These are phyloP conservation scores for Sebastes nivosus DNA, from an alignment of 2,797 vertebrate genomes.

Conservation along the genomic window DNA sequence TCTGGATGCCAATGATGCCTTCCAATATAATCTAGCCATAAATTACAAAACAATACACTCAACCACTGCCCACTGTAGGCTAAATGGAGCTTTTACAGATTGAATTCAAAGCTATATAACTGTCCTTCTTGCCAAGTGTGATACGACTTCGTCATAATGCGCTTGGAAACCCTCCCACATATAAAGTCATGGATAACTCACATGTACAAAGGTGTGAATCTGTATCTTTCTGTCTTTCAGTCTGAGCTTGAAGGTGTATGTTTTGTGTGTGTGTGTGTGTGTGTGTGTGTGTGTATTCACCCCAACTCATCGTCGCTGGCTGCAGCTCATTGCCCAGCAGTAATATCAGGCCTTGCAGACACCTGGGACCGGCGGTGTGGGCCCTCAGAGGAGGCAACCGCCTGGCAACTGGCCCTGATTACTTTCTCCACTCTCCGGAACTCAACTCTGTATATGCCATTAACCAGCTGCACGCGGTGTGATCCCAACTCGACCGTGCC, in stretches of 20 bases:
- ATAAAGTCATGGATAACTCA: constrained; percentile 6
- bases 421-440: constrained; percentile 83
- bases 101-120: constrained; percentile 20
- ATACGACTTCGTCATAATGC: constrained; percentile 24
- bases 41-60: constrained; percentile 58
- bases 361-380: constrained; percentile 79
- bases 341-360: constrained; percentile 77
- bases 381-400: constrained; percentile 72
- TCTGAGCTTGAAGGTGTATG: not conserved
- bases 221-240: not conserved
- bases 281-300: not conserved
- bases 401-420: constrained; percentile 81
- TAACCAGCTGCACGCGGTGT: constrained; percentile 71
- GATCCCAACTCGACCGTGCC: constrained; percentile 61
- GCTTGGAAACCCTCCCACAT: constrained; percentile 14
- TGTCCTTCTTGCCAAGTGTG: constrained; percentile 13
- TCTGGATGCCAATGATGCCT: constrained; percentile 33
- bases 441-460: constrained; percentile 78
- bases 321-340: constrained; percentile 82
- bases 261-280: not conserved
- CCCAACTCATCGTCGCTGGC: constrained; percentile 61
- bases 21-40: constrained; percentile 29
- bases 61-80: not conserved
- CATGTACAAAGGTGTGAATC: constrained; percentile 4
- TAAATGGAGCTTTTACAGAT: constrained; percentile 29